Evolutionary conservation across 2,888 invertebrate species (phyloP), one percentile per base, ranked within the genome.

Genomic region (Prosopocoilus inquinatus): DNA sequence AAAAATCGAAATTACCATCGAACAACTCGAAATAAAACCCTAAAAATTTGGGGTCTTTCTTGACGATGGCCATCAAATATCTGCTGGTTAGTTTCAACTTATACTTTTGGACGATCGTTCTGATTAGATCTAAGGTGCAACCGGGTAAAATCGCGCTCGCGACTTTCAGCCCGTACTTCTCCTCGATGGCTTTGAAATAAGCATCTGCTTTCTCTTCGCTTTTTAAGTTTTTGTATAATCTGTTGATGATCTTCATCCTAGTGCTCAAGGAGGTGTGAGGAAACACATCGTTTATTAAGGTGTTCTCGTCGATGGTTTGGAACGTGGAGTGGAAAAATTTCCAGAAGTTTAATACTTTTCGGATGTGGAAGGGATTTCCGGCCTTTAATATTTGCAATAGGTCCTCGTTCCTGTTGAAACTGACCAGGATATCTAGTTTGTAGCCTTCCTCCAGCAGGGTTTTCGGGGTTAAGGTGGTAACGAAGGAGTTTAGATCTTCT

Each of bases 151-250:
- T 12, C 33, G 43, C 38, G 9, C 11, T 12, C n/a, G 60, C 60
- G 2, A 47, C 12, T 33, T 51, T 36, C 28, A 62, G 15, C 7
- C 63, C 63, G 47, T 63, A 63, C 38, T 48, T 57, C 12, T 50
- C 36, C 12, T 52, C n/a, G 8, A 58, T 41, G 8, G 43, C 47
- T 11, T 49, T 44, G 43, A 56, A 63, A 34, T 53, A 61, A 2
- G 16, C 55, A 43, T 55, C 50, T 3, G 53, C 53, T 11, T 33
- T 8, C 16, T 50, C 20, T 33, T 58, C 62, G 32, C 55, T 39
- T 11, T 45, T 28, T 8, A 59, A 43, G 35, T 36, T 38, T 11
- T 52, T 50, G 2, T 46, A 20, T 11, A 61, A 41, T 34, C 55
- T 53, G 15, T 49, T 53, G 12, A 62, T 50, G 13, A 60, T 12